Conservation (phyloP, 2,888 invertebrate genomes). For the Pristionchus arcanus region DNA sequence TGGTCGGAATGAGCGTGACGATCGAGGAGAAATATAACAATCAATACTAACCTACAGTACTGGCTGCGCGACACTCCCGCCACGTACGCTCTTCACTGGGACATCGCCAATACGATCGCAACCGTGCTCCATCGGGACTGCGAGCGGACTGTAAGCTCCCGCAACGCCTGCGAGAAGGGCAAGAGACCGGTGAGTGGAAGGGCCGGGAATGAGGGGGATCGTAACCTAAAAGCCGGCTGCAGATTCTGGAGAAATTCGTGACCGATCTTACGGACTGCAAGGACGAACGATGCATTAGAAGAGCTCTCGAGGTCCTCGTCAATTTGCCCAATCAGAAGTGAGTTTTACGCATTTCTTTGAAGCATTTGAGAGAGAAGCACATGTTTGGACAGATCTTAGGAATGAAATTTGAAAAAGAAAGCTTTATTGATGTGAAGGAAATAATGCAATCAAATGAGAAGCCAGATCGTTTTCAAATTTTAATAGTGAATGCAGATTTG, state of each 20-base stretch:
- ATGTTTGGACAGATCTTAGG: not conserved
- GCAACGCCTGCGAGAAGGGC: slow-evolving; percentile 68
- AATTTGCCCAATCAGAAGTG: slow-evolving; percentile 41
- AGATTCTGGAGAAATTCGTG: slow-evolving; percentile 68
- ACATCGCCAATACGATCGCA: slow-evolving; percentile 68
- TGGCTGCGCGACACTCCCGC: slow-evolving; percentile 43
- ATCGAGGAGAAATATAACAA: too few species aligned
- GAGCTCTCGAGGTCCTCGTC: slow-evolving; percentile 44
- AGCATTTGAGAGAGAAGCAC: not conserved
- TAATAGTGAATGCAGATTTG: too few species aligned
- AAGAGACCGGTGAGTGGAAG: slow-evolving; percentile 62
- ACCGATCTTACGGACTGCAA: slow-evolving; percentile 58
- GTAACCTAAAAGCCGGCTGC: not conserved
- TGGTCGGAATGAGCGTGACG: too few species aligned
- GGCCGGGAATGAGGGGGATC: not conserved
- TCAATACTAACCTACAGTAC: slow-evolving; percentile 18
- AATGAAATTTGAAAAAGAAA: not conserved
- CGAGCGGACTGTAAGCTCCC: slow-evolving; percentile 62
- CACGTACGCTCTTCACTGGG: slow-evolving; percentile 59
- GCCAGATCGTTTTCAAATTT: too few species aligned
- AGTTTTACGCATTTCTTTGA: not conserved
- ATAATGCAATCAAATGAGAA: too few species aligned
- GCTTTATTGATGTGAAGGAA: too few species aligned
- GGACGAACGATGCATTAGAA: slow-evolving; percentile 44
- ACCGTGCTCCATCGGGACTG: slow-evolving; percentile 66